phyloP scores from a whole-genome alignment of 2,888 invertebrate species.

The Caenorhabditis parvicauda region DNA sequence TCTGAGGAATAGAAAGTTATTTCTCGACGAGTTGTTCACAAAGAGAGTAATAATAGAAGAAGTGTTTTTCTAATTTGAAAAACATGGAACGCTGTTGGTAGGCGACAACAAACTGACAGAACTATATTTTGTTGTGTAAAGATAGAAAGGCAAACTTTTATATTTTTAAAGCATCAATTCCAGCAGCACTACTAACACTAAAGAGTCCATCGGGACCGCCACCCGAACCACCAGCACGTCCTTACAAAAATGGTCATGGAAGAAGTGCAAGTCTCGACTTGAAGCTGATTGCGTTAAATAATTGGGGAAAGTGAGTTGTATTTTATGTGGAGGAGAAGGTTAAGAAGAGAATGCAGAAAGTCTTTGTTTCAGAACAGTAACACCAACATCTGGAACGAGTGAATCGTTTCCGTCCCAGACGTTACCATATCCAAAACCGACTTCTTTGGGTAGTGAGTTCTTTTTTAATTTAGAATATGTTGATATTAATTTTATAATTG shows the following conservation, averaged over 20 bases:
- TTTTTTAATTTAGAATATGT: background rate
- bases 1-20: too few relatives aligned
- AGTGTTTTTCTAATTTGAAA: too few relatives aligned
- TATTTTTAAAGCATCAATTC: constrained; percentile 1
- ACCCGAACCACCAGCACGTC: constrained; percentile 56
- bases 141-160: background rate
- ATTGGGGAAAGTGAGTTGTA: background rate
- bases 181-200: constrained; percentile 25
- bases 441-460: background rate
- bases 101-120: background rate
- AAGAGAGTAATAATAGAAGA: too few relatives aligned
- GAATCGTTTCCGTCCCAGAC: background rate
- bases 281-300: constrained; percentile 28
- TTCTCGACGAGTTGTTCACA: too few relatives aligned
- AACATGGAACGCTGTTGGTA: too few relatives aligned
- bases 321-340: too few relatives aligned
- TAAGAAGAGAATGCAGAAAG: too few relatives aligned
- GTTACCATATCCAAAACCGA: background rate
- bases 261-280: constrained; percentile 57
- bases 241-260: constrained; percentile 48
- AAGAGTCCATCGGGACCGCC: constrained; percentile 55
- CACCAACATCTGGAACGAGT: background rate
- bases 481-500: background rate
- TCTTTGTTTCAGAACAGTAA: too few relatives aligned
- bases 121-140: background rate